Evolutionary conservation across 2,888 invertebrate species (phyloP), one percentile per base, ranked within the genome.

Genomic region (Atrina japonica): DNA sequence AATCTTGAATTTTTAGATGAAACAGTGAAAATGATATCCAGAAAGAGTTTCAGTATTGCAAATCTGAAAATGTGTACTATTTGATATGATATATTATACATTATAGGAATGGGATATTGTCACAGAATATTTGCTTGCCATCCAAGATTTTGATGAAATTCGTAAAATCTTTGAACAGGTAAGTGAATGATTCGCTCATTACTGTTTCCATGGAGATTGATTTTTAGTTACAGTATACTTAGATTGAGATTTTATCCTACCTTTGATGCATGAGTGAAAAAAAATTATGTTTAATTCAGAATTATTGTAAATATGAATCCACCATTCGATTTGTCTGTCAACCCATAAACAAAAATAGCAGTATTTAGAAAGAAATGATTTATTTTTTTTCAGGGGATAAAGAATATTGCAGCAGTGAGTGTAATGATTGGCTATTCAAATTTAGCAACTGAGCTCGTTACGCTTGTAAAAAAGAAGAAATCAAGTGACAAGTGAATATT

Each of bases 381-480:
- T 45, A 7, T 14, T 55, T 9, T 60, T 25, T 61, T 71, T 14
- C 77, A 88, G 88, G 88, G 88, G 25, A 73, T 88, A 47, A 76
- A 78, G 68, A 82, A 85, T 58, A 75, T 89, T n/a, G 89, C 87
- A 56, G 86, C 86, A 5, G 61, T 88, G 5, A 84, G 89, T 68
- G 60, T 76, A 14, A 76, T 78, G 77, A 84, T 88, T 50, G 85
- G 85, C 11, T 70, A 80, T 64, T 75, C 78, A 23, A 89, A 88
- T 67, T 67, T 75, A 6, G 87, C 88, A 14, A 84, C 84, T 18
- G 86, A 88, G 16, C 66, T 82, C n/a, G 68, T 79, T 21, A 73
- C 74, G 63, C 59, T 77, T 16, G 66, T 68, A 21, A 61, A 70
- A 25, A 76, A 78, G 53, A 73, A 70, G 50, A 74, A 80, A 47